Percentiles rank a stretch among this genome's conserved stretches.
Evolutionary conservation across 2,113 vertebrate genomes (phyloP).

Genomic region (Pseudorectes ferrugineus): DNA sequence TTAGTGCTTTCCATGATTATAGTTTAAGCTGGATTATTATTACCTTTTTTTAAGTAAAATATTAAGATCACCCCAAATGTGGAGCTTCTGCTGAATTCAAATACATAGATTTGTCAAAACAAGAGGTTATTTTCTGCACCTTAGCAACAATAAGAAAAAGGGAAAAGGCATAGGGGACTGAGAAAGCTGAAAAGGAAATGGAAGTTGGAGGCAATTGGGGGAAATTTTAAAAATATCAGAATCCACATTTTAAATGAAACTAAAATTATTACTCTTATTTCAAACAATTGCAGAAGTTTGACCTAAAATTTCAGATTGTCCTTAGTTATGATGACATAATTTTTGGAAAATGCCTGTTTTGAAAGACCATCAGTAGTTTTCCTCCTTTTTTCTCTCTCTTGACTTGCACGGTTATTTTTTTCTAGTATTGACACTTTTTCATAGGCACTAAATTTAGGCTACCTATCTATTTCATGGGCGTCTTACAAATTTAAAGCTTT

Average conservation of each 20-base stretch:
- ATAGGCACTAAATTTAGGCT: neutral
- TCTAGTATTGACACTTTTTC: neutral
- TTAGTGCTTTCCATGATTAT: neutral
- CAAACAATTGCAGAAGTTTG: neutral
- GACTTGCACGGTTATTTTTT: neutral
- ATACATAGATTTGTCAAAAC: neutral
- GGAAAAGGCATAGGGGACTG: neutral
- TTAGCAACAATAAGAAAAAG: neutral
- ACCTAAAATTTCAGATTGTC: neutral
- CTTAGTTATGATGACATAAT: neutral
- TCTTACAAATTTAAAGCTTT: neutral
- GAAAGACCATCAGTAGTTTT: neutral
- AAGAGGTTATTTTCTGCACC: neutral
- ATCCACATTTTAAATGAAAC: neutral
- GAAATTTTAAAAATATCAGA: neutral
- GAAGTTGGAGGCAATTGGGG: neutral
- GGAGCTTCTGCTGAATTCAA: neutral
- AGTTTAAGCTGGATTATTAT: neutral
- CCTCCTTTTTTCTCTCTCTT: neutral
- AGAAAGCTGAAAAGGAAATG: neutral
- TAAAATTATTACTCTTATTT: neutral
- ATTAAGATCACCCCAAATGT: neutral
- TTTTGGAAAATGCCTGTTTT: neutral
- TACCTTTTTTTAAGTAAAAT: neutral
- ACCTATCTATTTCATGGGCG: neutral